Percentiles rank a stretch among this genome's conserved stretches.
Evolutionary conservation across 1,140 invertebrate species (phyloP).

Genomic region (Euglossa dilemma): DNA sequence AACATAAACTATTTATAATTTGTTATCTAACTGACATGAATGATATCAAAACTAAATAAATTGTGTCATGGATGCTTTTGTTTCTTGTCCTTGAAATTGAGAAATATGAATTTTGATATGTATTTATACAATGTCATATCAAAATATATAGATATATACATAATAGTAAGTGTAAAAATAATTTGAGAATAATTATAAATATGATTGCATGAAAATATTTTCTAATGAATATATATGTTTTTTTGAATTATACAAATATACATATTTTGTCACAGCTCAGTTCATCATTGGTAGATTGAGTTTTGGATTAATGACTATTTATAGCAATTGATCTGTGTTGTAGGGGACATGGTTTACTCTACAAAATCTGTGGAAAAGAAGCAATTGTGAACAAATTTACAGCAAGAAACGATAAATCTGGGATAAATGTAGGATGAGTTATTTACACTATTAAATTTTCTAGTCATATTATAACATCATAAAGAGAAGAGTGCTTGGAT

Average conservation of each 20-base stretch:
- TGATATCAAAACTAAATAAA: constrained; percentile 4
- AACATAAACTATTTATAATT: constrained; percentile 20
- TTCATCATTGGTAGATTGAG: constrained; percentile 35
- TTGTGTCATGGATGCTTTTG: constrained; percentile 19
- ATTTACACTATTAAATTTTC: constrained; percentile 62
- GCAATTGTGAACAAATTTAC: constrained; percentile 40
- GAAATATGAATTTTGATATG: constrained; percentile 8
- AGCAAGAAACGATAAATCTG: constrained; percentile 27
- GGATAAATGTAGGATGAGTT: constrained; percentile 28
- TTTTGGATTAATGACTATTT: not conserved
- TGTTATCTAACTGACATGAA: constrained; percentile 22
- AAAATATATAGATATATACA: not conserved
- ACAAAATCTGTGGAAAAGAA: constrained; percentile 64
- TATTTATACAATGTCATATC: not conserved
- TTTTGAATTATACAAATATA: constrained; percentile 5
- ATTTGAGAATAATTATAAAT: not conserved
- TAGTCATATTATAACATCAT: constrained; percentile 64
- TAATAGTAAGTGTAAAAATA: constrained; percentile 6
- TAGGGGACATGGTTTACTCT: constrained; percentile 58
- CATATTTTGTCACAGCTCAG: constrained; percentile 32
- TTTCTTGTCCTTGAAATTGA: constrained; percentile 4
- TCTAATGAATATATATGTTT: not conserved
- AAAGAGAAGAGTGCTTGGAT: constrained; percentile 27
- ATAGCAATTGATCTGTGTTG: constrained; percentile 32
- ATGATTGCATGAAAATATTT: constrained; percentile 12